These are phyloP conservation scores for Peromyscus attwateri DNA, from an alignment of 2,797 vertebrate species.

Conservation along the genomic window DNA sequence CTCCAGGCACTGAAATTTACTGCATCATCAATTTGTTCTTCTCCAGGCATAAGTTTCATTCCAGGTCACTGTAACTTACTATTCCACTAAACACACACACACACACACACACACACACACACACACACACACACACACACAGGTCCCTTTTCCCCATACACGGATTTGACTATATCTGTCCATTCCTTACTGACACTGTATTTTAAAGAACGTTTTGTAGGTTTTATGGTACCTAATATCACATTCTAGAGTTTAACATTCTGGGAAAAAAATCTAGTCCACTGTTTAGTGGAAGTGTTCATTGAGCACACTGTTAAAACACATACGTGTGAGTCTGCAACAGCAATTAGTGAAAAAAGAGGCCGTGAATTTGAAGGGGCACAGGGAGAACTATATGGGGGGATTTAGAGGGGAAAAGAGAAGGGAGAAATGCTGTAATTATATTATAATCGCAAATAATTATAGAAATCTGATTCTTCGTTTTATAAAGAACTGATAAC, in stretches of 20 bases:
- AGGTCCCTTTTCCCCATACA: background rate
- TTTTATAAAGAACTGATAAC: background rate
- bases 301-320: background rate
- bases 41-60: background rate
- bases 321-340: too few species aligned
- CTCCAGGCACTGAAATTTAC: background rate
- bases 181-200: background rate
- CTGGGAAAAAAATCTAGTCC: background rate
- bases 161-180: background rate
- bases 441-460: background rate
- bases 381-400: too few species aligned
- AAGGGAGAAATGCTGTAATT: too few species aligned
- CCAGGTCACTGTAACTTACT: background rate
- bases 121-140: background rate
- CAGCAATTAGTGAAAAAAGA: background rate
- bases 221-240: background rate
- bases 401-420: too few species aligned
- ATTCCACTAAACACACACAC: rapidly evolving
- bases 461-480: background rate
- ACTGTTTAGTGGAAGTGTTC: background rate
- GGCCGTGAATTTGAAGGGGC: too few species aligned
- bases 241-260: slow-evolving; percentile 8
- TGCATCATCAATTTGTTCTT: background rate
- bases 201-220: background rate
- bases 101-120: background rate